Base-by-base conservation (phyloP, 2,888 invertebrate genomes). In the Caenorhabditis sp. region DNA sequence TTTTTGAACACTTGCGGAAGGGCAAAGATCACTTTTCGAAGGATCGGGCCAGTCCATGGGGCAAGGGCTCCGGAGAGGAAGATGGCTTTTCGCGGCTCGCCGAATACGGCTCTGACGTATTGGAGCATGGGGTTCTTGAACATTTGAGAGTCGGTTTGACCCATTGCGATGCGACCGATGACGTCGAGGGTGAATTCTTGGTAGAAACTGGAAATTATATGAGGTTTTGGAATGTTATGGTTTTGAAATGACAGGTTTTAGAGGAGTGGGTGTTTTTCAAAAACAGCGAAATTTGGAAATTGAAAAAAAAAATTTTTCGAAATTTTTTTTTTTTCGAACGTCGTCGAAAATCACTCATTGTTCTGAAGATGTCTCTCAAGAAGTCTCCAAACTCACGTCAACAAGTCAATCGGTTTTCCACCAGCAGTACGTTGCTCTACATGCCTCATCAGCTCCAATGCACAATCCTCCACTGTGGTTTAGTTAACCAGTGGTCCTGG, bases 121-220 rank as follows among this genome's bases (percentile, higher is more conserved):
- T 38, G 35, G 12, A 81, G 22, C 35, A 73, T n/a, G 2, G 80
- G 80, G 22, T 84, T 84, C 2, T 72, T 26, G 61, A 84, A 84
- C 70, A 84, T 74, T 31, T 47, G 72, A 1, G 75, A 66, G 10
- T 77, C 70, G 26, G 72, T 80, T 79, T 88, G 85, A 14, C 89
- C 89, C 82, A 89, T 84, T 0, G 88, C 87, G 10, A 89, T 73
- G 14, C 86, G 66, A 10, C 82, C 79, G 61, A 89, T 89, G 6
- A 89, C 80, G 51, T 89, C 89, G 22, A 89, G 73, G 7, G 89
- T 87, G 77, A 79, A 88, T 68, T 88, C 86, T 82, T 89, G 88
- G 69, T 82, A 89, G 73, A 76, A 86, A 31, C 77, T 77, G 54
- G n/a, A 76, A 68, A 7, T n/a, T n/a, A n/a, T n/a, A n/a, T n/a